A percentile compares a stretch with the other conserved stretches of the same genome.
phyloP scores from a whole-genome alignment of 2,797 vertebrate species.

The Anas bernieri region DNA sequence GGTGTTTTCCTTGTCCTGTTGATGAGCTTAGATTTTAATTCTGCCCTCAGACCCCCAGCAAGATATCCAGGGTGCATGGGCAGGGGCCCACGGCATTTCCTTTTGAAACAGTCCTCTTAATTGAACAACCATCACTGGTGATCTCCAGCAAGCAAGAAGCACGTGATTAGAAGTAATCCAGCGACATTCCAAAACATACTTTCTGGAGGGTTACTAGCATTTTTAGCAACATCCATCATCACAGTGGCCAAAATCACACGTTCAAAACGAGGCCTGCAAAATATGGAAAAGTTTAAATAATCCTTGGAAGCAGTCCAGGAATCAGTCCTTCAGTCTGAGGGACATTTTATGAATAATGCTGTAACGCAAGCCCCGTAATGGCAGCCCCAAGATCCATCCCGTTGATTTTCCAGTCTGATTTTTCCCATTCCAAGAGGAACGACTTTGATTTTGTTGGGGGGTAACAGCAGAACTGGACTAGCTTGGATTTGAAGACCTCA shows the following conservation, averaged over 20 bases:
- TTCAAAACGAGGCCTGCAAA: not conserved
- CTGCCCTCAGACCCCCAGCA: not conserved
- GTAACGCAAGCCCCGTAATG: not conserved
- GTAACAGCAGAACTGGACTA: not conserved
- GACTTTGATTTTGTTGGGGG: not conserved
- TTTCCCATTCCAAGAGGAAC: not conserved
- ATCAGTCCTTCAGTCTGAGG: not conserved
- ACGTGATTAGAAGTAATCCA: not conserved
- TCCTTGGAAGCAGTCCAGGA: conserved; percentile 40
- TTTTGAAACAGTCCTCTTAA: not conserved
- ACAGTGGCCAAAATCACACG: not conserved
- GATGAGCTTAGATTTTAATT: not conserved
- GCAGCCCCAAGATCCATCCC: not conserved
- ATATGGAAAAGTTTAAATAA: conserved; percentile 62
- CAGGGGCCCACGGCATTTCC: not conserved
- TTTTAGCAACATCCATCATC: conserved; percentile 52
- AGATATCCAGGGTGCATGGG: accelerated
- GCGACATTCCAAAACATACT: conserved; percentile 22
- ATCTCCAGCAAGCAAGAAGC: not conserved
- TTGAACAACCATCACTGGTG: not conserved
- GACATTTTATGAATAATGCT: not conserved
- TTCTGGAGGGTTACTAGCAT: not conserved
- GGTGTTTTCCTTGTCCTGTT: not conserved
- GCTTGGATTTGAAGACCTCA: not conserved
- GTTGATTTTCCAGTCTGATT: not conserved